Evolutionary conservation across 2,888 invertebrate genomes (phyloP).

Genomic region (Rhagonycha lutea): DNA sequence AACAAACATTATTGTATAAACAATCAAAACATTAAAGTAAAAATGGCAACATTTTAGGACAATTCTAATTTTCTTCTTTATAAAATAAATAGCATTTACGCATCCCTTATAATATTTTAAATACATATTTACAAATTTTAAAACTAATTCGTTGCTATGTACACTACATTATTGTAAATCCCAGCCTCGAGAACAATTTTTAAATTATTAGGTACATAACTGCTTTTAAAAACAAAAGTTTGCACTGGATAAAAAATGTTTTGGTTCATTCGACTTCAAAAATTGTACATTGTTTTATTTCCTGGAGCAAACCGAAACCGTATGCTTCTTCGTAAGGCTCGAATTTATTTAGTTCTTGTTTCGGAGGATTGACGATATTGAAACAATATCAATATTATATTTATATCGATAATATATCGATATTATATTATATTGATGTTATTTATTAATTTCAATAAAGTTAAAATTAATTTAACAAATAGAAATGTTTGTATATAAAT

Average conservation of each 20-base stretch:
- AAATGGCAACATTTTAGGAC: slow-evolving; percentile 5
- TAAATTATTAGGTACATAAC: background rate
- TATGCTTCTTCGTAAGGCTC: background rate
- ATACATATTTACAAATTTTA: slow-evolving; percentile 14
- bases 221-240: slow-evolving; percentile 20
- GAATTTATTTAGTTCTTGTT: background rate
- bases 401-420: no score
- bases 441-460: no score
- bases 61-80: background rate
- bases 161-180: slow-evolving; percentile 12
- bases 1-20: background rate
- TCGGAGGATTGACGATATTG: background rate
- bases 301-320: background rate
- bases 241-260: background rate
- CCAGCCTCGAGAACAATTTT: slow-evolving; percentile 1
- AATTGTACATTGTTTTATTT: background rate
- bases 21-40: background rate
- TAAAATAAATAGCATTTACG: background rate
- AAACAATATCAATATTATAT: background rate
- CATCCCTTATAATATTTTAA: slow-evolving; percentile 10
- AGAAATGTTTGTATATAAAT: no score
- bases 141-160: slow-evolving; percentile 9
- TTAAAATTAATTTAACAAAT: no score
- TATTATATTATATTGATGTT: no score
- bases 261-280: background rate